Conservation (phyloP, 1,140 invertebrate genomes). For the Mactra quadrangularis region DNA sequence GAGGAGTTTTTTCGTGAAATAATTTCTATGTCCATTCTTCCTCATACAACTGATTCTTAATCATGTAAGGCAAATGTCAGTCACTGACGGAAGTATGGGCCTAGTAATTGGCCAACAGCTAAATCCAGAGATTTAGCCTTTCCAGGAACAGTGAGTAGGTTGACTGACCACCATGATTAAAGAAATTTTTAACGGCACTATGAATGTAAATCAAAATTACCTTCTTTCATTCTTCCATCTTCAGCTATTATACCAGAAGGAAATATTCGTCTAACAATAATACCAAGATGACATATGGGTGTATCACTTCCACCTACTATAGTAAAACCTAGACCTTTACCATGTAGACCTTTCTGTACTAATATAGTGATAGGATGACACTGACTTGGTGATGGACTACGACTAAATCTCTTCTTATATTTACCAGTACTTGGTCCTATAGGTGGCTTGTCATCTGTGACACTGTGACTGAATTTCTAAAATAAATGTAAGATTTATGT, state of each 20-base stretch:
- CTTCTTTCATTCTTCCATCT: conserved; percentile 92
- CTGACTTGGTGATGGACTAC: conserved; percentile 45
- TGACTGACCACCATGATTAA: too few species aligned
- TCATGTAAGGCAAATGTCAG: too few species aligned
- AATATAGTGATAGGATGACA: conserved; percentile 85
- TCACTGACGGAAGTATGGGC: too few species aligned
- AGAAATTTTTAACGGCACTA: neutral
- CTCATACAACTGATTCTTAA: too few species aligned
- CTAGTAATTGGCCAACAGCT: too few species aligned
- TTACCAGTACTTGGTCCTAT: conserved; percentile 84
- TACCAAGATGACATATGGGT: conserved; percentile 94
- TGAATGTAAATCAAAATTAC: conserved; percentile 84
- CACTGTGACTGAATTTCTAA: conserved; percentile 67
- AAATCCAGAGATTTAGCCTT: too few species aligned
- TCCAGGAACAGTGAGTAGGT: too few species aligned
- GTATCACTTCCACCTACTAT: conserved; percentile 95
- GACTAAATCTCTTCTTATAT: conserved; percentile 11
- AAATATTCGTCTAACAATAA: conserved; percentile 96
- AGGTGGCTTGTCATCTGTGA: conserved; percentile 32
- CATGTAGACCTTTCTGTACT: conserved; percentile 92
- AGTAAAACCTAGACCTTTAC: conserved; percentile 95
- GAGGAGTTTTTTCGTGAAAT: too few species aligned
- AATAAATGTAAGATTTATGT: too few species aligned
- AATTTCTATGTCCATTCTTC: too few species aligned
- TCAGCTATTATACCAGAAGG: conserved; percentile 94